Percentiles rank a stretch among this genome's conserved stretches.
Evolutionary conservation across 64 coral and sea anemone genomes (phyloP).

Genomic region (Orbicella faveolata): DNA sequence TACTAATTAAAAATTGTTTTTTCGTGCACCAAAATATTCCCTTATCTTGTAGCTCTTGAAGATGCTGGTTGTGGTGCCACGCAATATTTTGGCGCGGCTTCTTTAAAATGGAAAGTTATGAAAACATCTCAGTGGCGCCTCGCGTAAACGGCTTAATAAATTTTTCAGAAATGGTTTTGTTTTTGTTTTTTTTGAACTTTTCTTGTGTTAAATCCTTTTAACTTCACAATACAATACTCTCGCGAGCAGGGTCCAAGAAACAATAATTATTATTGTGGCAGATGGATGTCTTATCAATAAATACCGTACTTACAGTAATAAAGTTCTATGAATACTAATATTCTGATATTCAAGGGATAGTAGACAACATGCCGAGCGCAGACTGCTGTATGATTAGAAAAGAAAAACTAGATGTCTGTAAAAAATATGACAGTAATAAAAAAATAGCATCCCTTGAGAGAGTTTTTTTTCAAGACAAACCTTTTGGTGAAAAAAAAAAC

Average conservation of each 20-base stretch:
- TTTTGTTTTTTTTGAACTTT: not conserved
- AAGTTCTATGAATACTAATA: not conserved
- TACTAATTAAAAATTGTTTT: not conserved
- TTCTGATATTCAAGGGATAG: no score
- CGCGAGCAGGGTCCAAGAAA: not conserved
- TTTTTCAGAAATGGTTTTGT: not conserved
- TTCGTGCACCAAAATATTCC: not conserved
- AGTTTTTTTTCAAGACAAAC: not conserved
- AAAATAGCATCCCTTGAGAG: not conserved
- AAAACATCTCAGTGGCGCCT: not conserved
- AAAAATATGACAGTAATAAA: not conserved
- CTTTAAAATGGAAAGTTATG: not conserved
- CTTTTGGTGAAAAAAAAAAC: not conserved
- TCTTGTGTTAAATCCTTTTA: not conserved
- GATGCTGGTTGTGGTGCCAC: not conserved
- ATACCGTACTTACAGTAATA: not conserved
- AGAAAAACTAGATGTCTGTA: not conserved
- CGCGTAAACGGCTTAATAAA: not conserved
- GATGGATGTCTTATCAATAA: slow-evolving; percentile 6
- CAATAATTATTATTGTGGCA: not conserved
- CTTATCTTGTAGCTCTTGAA: not conserved
- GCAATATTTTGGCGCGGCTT: not conserved
- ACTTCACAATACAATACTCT: not conserved
- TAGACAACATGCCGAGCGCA: not conserved
- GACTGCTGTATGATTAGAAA: not conserved